Evolutionary conservation across 2,888 invertebrate genomes (phyloP), one percentile per base, ranked within the genome.

Genomic region (Chloromyia formosa): DNA sequence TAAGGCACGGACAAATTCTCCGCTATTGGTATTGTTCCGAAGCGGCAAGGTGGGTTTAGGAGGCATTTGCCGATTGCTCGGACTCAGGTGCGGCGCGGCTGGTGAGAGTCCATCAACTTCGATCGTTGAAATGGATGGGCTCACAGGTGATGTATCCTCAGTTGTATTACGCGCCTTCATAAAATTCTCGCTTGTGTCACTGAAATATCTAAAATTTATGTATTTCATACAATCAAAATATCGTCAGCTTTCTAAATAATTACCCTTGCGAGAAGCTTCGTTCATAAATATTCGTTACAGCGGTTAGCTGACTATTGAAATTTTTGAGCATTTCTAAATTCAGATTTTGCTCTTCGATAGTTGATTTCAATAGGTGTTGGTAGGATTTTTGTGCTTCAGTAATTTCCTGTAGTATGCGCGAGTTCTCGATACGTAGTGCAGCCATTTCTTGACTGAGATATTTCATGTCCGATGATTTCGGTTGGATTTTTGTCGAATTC

Each of bases 321-420:
- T 86, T 86, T 23, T 84, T 85, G 16, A 94, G 84, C 16, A 90
- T 84, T 78, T 89, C 87, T 22, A 90, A 87, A 81, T 91, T 90
- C 20, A 86, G 81, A 80, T 88, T 90, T 81, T 92, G 92, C 76
- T 93, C 92, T 74, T 91, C 90, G 1, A 94, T 80, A 80, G 90
- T 89, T 77, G 89, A 88, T 80, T 91, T 90, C 64, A 96, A 86
- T 71, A 94, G 83, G 20, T 87, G 86, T 78, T 94, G 92, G 84
- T 93, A 92, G 45, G 90, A 88, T 80, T 91, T 91, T 80, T 94
- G 93, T 71, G 89, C 89, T 42, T 94, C 94, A 64, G 94, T 79
- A 40, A 95, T 85, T 78, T 94, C 94, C 80, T 93, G 91, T 77
- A 92, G 87, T 76, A 94, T 84, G 80, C 91, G 92, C 80, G 84